phyloP scores from a whole-genome alignment of 2,797 vertebrate genomes.

The Aphelocoma californica region DNA sequence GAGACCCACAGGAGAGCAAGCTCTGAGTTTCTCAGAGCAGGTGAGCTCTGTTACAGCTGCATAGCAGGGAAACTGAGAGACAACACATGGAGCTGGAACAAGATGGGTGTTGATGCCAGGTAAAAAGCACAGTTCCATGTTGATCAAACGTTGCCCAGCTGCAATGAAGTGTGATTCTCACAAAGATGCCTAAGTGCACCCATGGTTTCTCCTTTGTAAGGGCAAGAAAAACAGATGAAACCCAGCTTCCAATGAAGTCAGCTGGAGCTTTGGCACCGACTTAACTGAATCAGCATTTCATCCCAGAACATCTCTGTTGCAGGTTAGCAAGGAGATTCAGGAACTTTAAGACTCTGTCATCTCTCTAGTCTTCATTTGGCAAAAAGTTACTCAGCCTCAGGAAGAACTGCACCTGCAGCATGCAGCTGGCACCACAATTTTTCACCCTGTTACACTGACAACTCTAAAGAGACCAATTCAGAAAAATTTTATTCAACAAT shows the following conservation, averaged over 20 bases:
- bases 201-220: background rate
- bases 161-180: background rate
- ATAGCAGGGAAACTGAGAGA: background rate
- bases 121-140: background rate
- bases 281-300: background rate
- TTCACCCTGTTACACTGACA: background rate
- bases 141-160: background rate
- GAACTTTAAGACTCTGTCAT: background rate
- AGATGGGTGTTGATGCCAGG: background rate
- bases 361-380: background rate
- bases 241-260: background rate
- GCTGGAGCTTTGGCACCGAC: background rate
- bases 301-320: background rate
- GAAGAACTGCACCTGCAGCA: background rate
- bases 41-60: background rate
- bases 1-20: rapidly evolving
- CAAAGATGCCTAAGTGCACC: background rate
- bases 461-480: conserved; percentile 10
- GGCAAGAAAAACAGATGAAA: background rate
- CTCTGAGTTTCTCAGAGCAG: background rate
- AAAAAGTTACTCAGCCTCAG: background rate
- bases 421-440: background rate
- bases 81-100: background rate
- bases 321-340: background rate
- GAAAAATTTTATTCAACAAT: conserved; percentile 28